These are phyloP conservation scores for Strigamia transsilvanica DNA, from an alignment of 2,888 invertebrate genomes.

Conservation along the genomic window DNA sequence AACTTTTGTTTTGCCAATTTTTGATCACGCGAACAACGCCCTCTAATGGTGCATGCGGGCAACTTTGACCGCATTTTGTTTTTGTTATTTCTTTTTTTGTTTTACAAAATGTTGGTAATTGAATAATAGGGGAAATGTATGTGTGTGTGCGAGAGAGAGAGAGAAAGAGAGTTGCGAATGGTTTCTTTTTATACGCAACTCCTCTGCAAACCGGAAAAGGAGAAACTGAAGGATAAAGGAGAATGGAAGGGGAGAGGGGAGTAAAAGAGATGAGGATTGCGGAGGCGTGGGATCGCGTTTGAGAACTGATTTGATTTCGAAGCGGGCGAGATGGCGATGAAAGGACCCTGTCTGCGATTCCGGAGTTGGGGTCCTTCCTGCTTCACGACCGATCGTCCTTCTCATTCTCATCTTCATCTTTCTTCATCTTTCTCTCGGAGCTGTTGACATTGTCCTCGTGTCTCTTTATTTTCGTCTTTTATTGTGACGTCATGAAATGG, in stretches of 20 bases:
- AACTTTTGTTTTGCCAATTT: not conserved
- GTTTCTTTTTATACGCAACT: not conserved
- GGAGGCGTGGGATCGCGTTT: constrained; percentile 8
- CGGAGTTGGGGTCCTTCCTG: constrained; percentile 8
- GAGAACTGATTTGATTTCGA: constrained; percentile 8
- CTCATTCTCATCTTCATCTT: constrained; percentile 6
- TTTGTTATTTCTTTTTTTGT: not conserved
- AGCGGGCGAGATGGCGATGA: constrained; percentile 8
- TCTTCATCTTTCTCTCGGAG: constrained; percentile 8
- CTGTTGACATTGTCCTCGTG: constrained; percentile 8
- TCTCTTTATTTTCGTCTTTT: not conserved
- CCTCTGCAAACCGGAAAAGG: constrained; percentile 8
- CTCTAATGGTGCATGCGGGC: not conserved
- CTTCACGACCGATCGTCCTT: not conserved
- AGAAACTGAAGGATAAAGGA: constrained; percentile 5
- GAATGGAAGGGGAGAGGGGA: not conserved
- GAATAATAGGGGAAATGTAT: not conserved
- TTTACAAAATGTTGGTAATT: constrained; percentile 3
- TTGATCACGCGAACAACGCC: constrained; percentile 3
- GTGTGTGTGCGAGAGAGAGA: not conserved
- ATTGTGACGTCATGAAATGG: constrained; percentile 2
- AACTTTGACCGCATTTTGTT: not conserved
- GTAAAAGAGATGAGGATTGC: not conserved
- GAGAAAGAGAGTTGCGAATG: not conserved
- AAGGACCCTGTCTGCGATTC: constrained; percentile 8